phyloP scores from a whole-genome alignment of 1,140 invertebrate species.

The Pseudomyrmex concolor region DNA sequence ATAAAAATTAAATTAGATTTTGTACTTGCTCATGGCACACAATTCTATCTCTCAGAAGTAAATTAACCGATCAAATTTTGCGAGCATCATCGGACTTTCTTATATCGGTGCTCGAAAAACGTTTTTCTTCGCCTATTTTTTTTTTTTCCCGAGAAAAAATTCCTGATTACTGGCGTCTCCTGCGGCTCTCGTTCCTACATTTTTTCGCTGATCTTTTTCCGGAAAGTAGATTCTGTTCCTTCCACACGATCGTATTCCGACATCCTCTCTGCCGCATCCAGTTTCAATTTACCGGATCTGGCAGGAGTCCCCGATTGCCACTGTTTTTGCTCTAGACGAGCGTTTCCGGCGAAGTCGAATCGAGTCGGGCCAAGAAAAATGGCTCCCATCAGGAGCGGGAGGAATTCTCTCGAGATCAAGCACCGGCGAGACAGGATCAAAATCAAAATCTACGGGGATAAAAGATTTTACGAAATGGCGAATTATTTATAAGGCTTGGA shows the following conservation, averaged over 20 bases:
- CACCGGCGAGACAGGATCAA: slow-evolving; percentile 26
- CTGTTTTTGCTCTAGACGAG: slow-evolving; percentile 60
- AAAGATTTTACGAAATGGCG: slow-evolving; percentile 23
- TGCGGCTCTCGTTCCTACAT: neutral
- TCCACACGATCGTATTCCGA: slow-evolving; percentile 22
- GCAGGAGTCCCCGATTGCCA: slow-evolving; percentile 60
- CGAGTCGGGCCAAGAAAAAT: slow-evolving; percentile 65
- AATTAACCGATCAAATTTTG: neutral
- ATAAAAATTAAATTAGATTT: too few species aligned
- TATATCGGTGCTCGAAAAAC: neutral
- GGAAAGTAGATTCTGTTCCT: slow-evolving; percentile 51
- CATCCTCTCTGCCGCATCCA: slow-evolving; percentile 58
- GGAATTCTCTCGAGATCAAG: slow-evolving; percentile 31
- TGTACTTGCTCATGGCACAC: too few species aligned
- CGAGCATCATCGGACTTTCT: neutral
- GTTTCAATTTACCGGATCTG: slow-evolving; percentile 72
- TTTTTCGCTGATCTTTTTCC: slow-evolving; percentile 27
- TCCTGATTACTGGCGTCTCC: slow-evolving; percentile 15
- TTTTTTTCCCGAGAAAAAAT: neutral
- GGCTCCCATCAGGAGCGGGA: slow-evolving; percentile 43
- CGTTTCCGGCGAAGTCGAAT: slow-evolving; percentile 68
- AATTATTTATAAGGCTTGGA: slow-evolving; percentile 12
- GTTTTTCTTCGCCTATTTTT: neutral
- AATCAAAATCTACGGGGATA: slow-evolving; percentile 1
- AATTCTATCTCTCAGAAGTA: neutral